Evolutionary conservation across 2,797 vertebrate genomes (phyloP).

Genomic region (Channallabes apus): DNA sequence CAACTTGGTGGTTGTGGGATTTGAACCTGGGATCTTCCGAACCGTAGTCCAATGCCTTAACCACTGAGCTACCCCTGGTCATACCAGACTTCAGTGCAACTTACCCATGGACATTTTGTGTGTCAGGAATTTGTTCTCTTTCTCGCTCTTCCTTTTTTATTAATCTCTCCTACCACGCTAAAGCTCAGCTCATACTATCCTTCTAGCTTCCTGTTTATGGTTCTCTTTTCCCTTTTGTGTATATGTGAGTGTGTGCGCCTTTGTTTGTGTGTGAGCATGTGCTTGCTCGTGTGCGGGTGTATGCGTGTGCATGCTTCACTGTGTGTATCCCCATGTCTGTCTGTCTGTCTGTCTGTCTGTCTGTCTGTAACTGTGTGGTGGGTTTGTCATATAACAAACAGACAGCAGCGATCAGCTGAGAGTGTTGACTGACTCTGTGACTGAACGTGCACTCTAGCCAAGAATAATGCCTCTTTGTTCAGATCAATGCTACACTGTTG

Average conservation of each 20-base stretch:
- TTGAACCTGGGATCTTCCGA: too few relatives aligned
- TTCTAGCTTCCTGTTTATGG: conserved; percentile 44
- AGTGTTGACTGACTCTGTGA: conserved; percentile 18
- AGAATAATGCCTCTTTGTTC: conserved; percentile 43
- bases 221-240: conserved; percentile 22
- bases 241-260: too few relatives aligned
- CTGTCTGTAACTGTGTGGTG: not conserved
- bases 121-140: conserved; percentile 63
- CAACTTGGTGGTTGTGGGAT: too few relatives aligned
- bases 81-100: not conserved
- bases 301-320: not conserved
- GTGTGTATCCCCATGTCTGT: not conserved
- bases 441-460: not conserved
- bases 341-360: not conserved
- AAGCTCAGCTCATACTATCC: conserved; percentile 10
- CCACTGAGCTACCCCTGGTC: too few relatives aligned
- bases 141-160: conserved; percentile 52
- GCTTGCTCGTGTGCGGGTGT: not conserved
- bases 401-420: conserved; percentile 19
- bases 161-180: not conserved
- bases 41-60: too few relatives aligned
- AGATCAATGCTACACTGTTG: conserved; percentile 36
- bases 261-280: not conserved
- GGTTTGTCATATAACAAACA: not conserved
- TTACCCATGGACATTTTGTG: conserved; percentile 19